Percentiles rank a stretch among this genome's conserved stretches.
Evolutionary conservation across 2,888 invertebrate species (phyloP).

Genomic region (Plebejus melissa): DNA sequence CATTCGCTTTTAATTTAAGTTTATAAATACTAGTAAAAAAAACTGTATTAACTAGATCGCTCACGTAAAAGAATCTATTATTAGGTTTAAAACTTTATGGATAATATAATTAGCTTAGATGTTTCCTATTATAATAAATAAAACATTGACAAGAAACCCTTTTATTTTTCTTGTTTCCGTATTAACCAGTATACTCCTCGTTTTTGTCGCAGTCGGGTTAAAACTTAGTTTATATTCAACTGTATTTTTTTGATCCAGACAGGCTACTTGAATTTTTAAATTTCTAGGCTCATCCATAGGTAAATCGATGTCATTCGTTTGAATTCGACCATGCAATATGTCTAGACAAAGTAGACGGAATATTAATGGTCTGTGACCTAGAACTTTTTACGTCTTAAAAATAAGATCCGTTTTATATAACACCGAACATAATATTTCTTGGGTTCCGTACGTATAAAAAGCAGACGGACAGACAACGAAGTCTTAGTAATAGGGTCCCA

Average conservation of each 20-base stretch:
- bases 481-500: no score
- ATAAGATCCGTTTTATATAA: constrained; percentile 36
- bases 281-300: constrained; percentile 72
- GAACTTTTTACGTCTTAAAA: constrained; percentile 58
- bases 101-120: neutral
- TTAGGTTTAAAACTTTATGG: neutral
- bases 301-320: constrained; percentile 70
- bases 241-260: constrained; percentile 50
- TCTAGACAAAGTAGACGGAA: constrained; percentile 69
- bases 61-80: neutral
- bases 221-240: neutral
- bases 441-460: no score
- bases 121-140: neutral
- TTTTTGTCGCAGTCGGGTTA: neutral
- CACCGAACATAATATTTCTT: neutral
- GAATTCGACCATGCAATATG: constrained; percentile 78
- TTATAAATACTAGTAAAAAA: neutral
- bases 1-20: neutral
- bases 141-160: neutral
- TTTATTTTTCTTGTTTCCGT: neutral
- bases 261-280: constrained; percentile 71
- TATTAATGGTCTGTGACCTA: constrained; percentile 74
- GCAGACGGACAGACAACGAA: no score
- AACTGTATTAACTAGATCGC: neutral
- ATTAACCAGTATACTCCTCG: neutral